Percentiles rank a stretch among this genome's conserved stretches.
Conservation (phyloP, 2,113 vertebrate species). For the Dunckerocampus dactyliophorus region DNA sequence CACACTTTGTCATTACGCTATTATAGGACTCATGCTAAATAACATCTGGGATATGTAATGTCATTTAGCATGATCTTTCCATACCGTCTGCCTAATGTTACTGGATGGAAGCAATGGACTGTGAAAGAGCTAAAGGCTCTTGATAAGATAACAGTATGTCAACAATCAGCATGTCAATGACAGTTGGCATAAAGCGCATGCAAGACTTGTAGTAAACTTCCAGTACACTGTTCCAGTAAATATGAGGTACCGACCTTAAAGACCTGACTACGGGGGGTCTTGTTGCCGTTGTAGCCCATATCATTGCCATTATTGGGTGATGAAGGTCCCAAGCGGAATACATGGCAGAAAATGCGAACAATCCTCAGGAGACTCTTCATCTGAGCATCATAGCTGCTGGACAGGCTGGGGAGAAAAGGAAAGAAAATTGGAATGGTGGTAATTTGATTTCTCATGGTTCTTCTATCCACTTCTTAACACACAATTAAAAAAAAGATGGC, state of each 20-base stretch:
- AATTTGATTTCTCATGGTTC: not conserved
- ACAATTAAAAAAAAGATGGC: not conserved
- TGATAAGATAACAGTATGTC: too few relatives aligned
- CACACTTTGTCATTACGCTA: not conserved
- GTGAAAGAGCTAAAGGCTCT: too few relatives aligned
- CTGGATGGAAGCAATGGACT: too few relatives aligned
- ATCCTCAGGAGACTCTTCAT: slow-evolving; percentile 98
- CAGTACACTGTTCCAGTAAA: not conserved
- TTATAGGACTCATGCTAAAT: too few relatives aligned
- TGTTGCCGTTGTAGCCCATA: slow-evolving; percentile 98
- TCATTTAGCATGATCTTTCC: too few relatives aligned
- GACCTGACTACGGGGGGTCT: slow-evolving; percentile 94
- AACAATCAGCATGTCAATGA: not conserved
- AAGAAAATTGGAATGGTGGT: not conserved
- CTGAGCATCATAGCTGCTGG: slow-evolving; percentile 96
- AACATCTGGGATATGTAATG: too few relatives aligned
- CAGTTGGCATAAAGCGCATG: not conserved
- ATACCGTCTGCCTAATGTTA: too few relatives aligned
- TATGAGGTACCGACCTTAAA: slow-evolving; percentile 81
- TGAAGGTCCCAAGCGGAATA: slow-evolving; percentile 92
- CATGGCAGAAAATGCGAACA: slow-evolving; percentile 94
- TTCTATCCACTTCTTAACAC: not conserved
- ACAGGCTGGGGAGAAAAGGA: slow-evolving; percentile 74
- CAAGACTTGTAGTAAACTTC: not conserved
- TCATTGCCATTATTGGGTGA: slow-evolving; percentile 92